Evolutionary conservation across 2,888 invertebrate species (phyloP).

Genomic region (Resseliella maxima): DNA sequence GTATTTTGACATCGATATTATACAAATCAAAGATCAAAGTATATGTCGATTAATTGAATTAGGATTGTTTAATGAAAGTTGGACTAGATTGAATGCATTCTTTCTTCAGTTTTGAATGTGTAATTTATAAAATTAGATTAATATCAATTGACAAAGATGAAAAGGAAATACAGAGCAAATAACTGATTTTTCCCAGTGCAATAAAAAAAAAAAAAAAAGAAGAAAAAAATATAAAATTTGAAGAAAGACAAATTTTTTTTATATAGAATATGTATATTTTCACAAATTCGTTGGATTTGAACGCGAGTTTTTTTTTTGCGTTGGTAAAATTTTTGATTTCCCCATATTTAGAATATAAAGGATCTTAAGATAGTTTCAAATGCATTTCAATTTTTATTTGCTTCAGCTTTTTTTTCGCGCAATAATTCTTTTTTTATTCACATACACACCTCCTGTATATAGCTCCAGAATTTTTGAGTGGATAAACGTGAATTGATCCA

Average conservation of each 20-base stretch:
- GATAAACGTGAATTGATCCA: constrained; percentile 17
- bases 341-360: not conserved
- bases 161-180: not conserved
- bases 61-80: not conserved
- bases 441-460: constrained; percentile 7
- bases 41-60: constrained; percentile 43
- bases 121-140: no score
- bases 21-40: constrained; percentile 55
- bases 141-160: no score
- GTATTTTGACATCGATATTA: constrained; percentile 68
- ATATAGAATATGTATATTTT: not conserved
- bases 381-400: not conserved
- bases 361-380: constrained; percentile 14
- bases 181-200: constrained; percentile 43
- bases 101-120: no score
- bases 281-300: not conserved
- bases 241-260: no score
- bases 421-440: no score
- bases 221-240: no score
- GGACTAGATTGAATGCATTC: not conserved
- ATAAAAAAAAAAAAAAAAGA: not conserved
- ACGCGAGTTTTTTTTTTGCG: no score
- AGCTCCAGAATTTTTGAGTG: constrained; percentile 1
- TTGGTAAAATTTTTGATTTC: no score
- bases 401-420: not conserved